Base-by-base conservation (phyloP, 2,113 vertebrate genomes). In the Forbesichthys agassizii region DNA sequence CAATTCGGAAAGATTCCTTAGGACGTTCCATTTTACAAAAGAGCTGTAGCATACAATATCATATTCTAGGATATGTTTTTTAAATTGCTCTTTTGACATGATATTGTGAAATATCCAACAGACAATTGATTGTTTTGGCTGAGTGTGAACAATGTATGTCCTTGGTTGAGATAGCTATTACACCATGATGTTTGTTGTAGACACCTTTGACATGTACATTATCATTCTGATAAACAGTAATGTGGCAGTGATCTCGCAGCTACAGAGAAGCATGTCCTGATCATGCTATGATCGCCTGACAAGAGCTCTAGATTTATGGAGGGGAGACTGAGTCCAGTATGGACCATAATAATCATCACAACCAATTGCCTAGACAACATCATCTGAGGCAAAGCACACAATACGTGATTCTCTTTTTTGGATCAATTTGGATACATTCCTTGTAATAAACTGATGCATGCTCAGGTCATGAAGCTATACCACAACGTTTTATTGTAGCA, bases 171-270 rank as follows among this genome's bases (percentile, higher is more conserved):
- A 88, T n/a, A 11, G 0, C 66, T 68, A 75, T 42, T 42, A 71
- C 57, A 80, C 79, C 67, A 64, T 14, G 76, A 80, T 60, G 63
- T 68, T 84, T 60, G 63, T 68, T 84, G 42, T 67, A 77, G 82
- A 68, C 80, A 84, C 60, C 66, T 9, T 57, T 88, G 90, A 91
- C 91, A 88, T 85, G 83, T 83, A 90, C 89, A 92, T 89, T 27
- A 92, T 92, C 86, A 76, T 79, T 78, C 68, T 78, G 75, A 83
- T 87, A 78, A 84, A 83, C 90, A 88, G 90, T 90, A 91, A 91
- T 90, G 79, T 76, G 75, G 65, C 73, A 52, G 18, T 86, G 78
- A 88, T 89, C 78, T 58, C 75, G 73, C 51, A 54, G 56, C 68
- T 4, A 3, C 62, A 63, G 71, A 85, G 33, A 64, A 58, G 78